phyloP scores from a whole-genome alignment of 2,797 vertebrate species.

The Lepus townsendii region DNA sequence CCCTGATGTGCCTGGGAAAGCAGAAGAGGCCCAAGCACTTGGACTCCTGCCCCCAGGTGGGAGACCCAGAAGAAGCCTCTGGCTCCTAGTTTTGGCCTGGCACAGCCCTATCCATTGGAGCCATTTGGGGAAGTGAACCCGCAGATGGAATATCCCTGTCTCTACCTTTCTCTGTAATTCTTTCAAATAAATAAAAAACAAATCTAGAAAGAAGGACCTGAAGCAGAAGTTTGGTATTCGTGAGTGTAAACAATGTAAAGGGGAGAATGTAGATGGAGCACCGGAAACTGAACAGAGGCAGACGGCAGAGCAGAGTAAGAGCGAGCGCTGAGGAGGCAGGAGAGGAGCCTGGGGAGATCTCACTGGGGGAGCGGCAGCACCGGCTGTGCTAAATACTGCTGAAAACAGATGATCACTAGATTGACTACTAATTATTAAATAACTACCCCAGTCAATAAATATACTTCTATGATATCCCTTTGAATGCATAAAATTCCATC shows the following conservation, averaged over 20 bases:
- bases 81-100: no score
- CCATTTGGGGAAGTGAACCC: no score
- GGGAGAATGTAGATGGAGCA: not conserved
- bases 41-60: no score
- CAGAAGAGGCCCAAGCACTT: no score
- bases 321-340: not conserved
- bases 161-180: no score
- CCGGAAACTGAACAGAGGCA: not conserved
- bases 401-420: not conserved
- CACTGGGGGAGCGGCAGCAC: not conserved
- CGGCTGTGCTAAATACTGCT: not conserved
- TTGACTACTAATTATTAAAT: not conserved
- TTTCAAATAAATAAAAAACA: no score
- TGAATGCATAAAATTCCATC: not conserved
- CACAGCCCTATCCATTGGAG: no score
- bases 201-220: no score
- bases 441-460: not conserved
- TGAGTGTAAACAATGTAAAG: not conserved
- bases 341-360: not conserved
- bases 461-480: not conserved
- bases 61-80: no score
- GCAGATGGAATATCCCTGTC: no score
- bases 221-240: not conserved
- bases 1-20: no score
- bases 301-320: not conserved